Base-by-base conservation (phyloP, 2,888 invertebrate species). In the Ceriagrion tenellum region DNA sequence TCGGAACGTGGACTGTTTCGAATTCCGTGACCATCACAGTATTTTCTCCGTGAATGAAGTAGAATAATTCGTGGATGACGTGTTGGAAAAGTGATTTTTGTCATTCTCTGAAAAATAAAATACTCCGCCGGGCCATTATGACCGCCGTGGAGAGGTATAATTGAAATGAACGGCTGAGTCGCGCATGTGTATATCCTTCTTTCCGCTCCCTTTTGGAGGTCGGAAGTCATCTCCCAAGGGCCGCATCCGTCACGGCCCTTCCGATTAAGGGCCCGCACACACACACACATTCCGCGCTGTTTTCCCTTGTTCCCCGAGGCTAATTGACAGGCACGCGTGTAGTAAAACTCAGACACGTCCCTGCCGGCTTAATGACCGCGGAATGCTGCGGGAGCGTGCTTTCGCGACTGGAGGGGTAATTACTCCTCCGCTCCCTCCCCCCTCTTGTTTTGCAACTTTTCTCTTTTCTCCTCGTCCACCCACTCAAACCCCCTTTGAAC, bases 191-290 rank as follows among this genome's bases (percentile, higher is more conserved):
- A 20, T 35, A 30, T 81, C 26, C 81, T 12, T n/a, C 16, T 35
- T 35, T 35, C 13, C 35, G 18, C 81, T 12, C 35, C 81, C 30
- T 35, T 10, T 20, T 13, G 81, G 4, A 1, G 13, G 16, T 6
- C 35, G 35, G 10, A n/a, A 26, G 81, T 81, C 81, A 35, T 81
- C 81, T 69, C 93, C 93, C 93, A n/a, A 74, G 93, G 93, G 93
- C 3, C 47, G 74, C 93, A 69, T 93, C 47, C 69, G 69, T 93
- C 63, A 69, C 93, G 56, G 23, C 74, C 47, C 47, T 55, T 55
- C 93, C 69, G 93, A 93, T 93, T 93, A 93, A 26, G 69, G 16
- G 55, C 55, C 16, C n/a, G 2, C 59, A 20, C 59, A 47, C 47
- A 10, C 59, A 20, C 59, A n/a, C n/a, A n/a, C n/a, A n/a, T n/a